Conservation (phyloP, 1,140 invertebrate genomes). For the Magallana gigas region DNA sequence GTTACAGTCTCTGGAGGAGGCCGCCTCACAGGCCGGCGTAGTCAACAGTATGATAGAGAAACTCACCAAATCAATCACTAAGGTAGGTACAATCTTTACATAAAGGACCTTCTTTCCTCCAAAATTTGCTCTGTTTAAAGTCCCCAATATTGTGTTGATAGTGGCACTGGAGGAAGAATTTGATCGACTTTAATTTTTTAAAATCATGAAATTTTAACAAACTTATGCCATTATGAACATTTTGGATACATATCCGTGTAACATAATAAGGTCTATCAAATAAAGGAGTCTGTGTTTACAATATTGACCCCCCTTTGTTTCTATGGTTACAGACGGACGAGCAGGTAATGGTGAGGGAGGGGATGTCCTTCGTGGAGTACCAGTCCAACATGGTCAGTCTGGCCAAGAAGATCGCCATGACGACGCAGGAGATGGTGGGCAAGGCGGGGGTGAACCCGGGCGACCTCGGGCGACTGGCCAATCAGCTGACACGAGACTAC, state of each 20-base stretch:
- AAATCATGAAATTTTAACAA: no score
- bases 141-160: no score
- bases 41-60: conserved; percentile 91
- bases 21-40: conserved; percentile 91
- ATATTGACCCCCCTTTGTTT: background rate
- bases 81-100: conserved; percentile 83
- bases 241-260: no score
- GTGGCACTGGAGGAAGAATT: no score
- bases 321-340: conserved; percentile 76
- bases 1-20: conserved; percentile 92
- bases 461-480: conserved; percentile 87
- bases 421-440: conserved; percentile 94
- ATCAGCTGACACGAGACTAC: conserved; percentile 92
- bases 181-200: no score
- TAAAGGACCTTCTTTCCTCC: accelerated
- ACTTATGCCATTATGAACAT: no score
- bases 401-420: conserved; percentile 94
- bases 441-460: conserved; percentile 87
- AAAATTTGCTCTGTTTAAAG: no score
- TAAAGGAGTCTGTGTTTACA: no score
- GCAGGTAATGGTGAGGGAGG: conserved; percentile 67
- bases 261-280: no score
- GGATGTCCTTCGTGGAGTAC: conserved; percentile 87
- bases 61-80: conserved; percentile 90
- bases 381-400: conserved; percentile 97